Percentiles rank a stretch among this genome's conserved stretches.
Conservation (phyloP, 1,140 invertebrate genomes). For the Polypedilum vanderplanki region DNA sequence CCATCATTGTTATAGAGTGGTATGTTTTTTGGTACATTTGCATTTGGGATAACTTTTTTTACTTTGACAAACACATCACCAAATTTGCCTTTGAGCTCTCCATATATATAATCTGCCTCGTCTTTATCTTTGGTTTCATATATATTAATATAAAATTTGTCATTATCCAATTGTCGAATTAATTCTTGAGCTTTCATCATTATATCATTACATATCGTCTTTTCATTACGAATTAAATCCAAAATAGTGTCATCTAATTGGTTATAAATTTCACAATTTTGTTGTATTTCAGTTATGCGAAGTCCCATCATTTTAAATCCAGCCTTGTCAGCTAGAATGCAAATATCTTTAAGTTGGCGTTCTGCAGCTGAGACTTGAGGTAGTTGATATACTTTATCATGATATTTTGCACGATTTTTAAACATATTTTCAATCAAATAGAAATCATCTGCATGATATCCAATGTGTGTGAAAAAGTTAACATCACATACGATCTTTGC, state of each 20-base stretch:
- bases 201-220: background rate
- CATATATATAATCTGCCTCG: background rate
- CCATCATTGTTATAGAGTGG: background rate
- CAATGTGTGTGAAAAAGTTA: background rate
- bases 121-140: background rate
- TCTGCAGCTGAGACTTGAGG: background rate
- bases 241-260: slow-evolving; percentile 25
- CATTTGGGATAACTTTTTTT: background rate
- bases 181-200: background rate
- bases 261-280: background rate
- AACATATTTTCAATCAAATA: background rate
- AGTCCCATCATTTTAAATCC: background rate
- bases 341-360: background rate
- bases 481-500: background rate
- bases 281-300: background rate
- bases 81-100: background rate
- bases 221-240: background rate
- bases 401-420: background rate
- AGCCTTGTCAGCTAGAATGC: background rate
- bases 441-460: slow-evolving; percentile 16
- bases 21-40: slow-evolving; percentile 8
- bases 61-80: background rate
- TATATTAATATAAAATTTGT: background rate
- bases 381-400: background rate
- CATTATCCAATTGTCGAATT: background rate